Base-by-base conservation (phyloP, 2,888 invertebrate species). In the Cabera pusaria region DNA sequence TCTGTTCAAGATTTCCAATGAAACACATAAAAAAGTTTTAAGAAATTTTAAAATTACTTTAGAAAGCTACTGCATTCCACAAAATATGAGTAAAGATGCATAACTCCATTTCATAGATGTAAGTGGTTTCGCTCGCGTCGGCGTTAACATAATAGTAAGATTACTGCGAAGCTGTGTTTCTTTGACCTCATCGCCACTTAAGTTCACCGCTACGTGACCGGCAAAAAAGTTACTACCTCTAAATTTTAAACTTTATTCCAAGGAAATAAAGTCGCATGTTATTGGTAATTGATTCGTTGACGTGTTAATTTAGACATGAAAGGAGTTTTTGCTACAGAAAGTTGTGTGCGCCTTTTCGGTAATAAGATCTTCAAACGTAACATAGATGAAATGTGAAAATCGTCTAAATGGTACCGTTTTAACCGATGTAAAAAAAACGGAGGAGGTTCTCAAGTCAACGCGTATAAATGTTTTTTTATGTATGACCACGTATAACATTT, bases 121-220 rank as follows among this genome's bases (percentile, higher is more conserved):
- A 42, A 44, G 36, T 8, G 43, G 29, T 34, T 57, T 54, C 44
- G 47, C 33, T 40, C 34, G 39, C 23, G 42, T 27, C 33, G 36
- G 41, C 46, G 53, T 49, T 55, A 56, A 58, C 53, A 56, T 55
- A 59, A 54, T 54, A 38, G 42, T 43, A 51, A 50, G 40, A 52
- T 51, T 49, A 49, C 43, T 24, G 16, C 38, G 40, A 54, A 61
- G 51, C 58, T 53, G 52, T 55, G 46, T 50, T 45, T 52, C 54
- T 55, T 53, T 72, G 78, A 76, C 73, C 70, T 72, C 72, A 72
- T 68, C 63, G 45, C 39, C 48, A 33, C 38, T 42, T 44, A 60
- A 67, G 70, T 70, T 72, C 68, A 71, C 84, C 83, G 85, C 76
- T 85, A 85, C 52, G 52, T 71, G 84, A 76, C 80, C 84, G 75